Evolutionary conservation across 1,140 invertebrate species (phyloP).

Genomic region (Ericerus pela): DNA sequence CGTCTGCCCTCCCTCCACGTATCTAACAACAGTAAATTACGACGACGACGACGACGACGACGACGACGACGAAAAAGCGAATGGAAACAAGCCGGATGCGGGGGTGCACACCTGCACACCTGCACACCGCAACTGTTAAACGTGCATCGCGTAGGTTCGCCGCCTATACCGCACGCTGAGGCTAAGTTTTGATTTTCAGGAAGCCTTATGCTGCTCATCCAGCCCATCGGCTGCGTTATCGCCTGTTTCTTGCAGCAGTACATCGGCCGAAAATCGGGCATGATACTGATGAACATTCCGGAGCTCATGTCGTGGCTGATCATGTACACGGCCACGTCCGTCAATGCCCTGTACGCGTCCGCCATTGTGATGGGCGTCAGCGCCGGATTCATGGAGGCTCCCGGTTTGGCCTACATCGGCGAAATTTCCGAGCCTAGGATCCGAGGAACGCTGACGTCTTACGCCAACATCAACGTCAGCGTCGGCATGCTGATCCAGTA

Average conservation of each 20-base stretch:
- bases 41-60: no score
- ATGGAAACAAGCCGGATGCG: no score
- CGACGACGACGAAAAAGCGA: no score
- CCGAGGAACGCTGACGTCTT: conserved; percentile 16
- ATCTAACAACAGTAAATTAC: no score
- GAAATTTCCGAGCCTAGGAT: conserved; percentile 33
- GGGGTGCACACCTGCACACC: no score
- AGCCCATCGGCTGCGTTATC: conserved; percentile 24
- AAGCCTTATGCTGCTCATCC: conserved; percentile 24
- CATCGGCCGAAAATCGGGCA: conserved; percentile 20
- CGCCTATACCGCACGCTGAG: no score
- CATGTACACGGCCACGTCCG: conserved; percentile 15
- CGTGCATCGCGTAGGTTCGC: no score
- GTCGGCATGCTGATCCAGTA: neutral
- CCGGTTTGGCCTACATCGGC: conserved; percentile 36
- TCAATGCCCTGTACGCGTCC: conserved; percentile 15
- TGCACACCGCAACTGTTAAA: no score
- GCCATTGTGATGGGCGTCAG: conserved; percentile 26
- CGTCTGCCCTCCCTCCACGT: no score
- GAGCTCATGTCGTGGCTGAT: conserved; percentile 19
- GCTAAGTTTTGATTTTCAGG: conserved; percentile 19
- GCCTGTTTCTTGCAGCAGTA: conserved; percentile 24
- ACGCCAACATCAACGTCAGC: neutral
- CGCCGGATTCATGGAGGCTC: conserved; percentile 35
- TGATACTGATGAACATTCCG: conserved; percentile 23